Evolutionary conservation across 1,140 invertebrate genomes (phyloP), one percentile per base, ranked within the genome.

Genomic region (Procambarus clarkii): DNA sequence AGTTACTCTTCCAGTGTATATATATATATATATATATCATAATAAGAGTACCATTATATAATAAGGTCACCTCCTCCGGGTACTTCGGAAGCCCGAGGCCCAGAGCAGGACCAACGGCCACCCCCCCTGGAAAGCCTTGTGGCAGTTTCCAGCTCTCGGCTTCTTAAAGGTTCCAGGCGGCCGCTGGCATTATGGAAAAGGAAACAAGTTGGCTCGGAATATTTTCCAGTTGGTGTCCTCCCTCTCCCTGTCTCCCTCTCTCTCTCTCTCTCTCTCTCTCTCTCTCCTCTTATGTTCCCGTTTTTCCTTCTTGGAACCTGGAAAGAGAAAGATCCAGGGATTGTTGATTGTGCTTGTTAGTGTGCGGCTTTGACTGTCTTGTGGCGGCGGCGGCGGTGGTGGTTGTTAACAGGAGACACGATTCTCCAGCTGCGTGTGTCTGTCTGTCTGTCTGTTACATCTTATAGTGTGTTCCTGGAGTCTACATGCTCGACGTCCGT

Each of bases 211-310:
- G 84, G 71, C n/a, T 74, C 24, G 64, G 48, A 86, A 58, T 58
- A 77, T 86, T 86, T 86, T 77, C 84, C 71, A 77, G 13, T 86
- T 48, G 69, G 69, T 58, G 48, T 86, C 69, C 71, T 71, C 69
- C 60, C 71, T 54, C 84, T 74, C 71, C 24, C 69, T 44, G 18
- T 44, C 64, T 48, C 46, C 60, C 21, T 64, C 60, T 58, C 54
- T 81, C 79, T 81, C 79, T 54, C 79, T 50, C 45, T 54, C 79
- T 50, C 44, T 50, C 48, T 64, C 34, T 24, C 58, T 58, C 21
- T 21, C 58, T 58, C 80, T 82, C 2, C 24, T 18, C 45, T 34
- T 58, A 45, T 83, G 21, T 58, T 69, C 44, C 34, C 34, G 34
- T 34, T 34, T 34, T 64, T 64, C 58, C 81, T 74, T 60, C 54